Base-by-base conservation (phyloP, 2,888 invertebrate species). In the Catonia carolina region DNA sequence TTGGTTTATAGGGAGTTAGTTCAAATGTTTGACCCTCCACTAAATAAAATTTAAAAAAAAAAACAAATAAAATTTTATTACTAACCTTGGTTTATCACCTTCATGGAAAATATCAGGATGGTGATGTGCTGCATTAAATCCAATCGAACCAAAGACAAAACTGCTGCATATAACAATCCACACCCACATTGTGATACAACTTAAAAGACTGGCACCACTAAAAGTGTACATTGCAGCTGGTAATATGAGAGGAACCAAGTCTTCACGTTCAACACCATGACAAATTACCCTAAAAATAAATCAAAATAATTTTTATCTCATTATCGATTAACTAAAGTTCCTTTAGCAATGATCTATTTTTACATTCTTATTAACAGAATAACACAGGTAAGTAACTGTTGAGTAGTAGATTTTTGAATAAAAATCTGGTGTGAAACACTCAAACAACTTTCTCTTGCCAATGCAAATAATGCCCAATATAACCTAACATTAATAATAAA, bases 81-180 rank as follows among this genome's bases (percentile, higher is more conserved):
- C 61, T 60, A 72, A 84, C 84, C 79, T 77, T 36, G 78, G 75
- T 51, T 79, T 72, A 70, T 90, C 89, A 2, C 88, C 88, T 66
- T 88, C 88, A 68, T 89, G 89, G 66, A 84, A 84, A 57, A 88
- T 83, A 31, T 80, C 80, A 1, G 89, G 87, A 69, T 89, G 86
- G 67, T 89, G 88, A 73, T 89, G 89, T 1, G 83, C 86, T 1
- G 86, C 87, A 68, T 82, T 86, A 1, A 85, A 67, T 1, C 83
- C 87, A 56, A 86, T 80, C 1, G 78, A 63, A 12, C 72, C 75
- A 67, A 89, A 86, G 1, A 78, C 64, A 41, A 82, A 77, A 63
- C 86, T 84, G 1, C 75, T 75, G 0, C 77, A 68, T 18, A 77
- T 66, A 20, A 78, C 69, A 14, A 83, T 77, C 62, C 77, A 69